Conservation (phyloP, 2,797 vertebrate species). For the Paedocypris micromegethes region DNA sequence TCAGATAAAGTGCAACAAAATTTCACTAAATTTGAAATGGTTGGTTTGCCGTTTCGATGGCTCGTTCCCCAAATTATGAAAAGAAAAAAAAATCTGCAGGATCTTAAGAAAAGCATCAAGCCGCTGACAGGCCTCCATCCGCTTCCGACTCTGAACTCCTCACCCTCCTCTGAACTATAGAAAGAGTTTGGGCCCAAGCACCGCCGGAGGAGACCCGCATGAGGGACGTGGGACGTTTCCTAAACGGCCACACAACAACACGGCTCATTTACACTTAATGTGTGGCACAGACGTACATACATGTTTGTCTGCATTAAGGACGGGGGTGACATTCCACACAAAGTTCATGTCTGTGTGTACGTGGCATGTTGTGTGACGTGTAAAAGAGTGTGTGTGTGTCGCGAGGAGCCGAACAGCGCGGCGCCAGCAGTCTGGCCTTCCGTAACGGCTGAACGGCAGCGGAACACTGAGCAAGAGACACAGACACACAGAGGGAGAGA, state of each 20-base stretch:
- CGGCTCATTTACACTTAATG: constrained; percentile 64
- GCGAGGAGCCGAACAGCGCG: constrained; percentile 65
- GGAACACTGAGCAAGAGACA: constrained; percentile 57
- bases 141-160: constrained; percentile 35
- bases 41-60: too few species aligned
- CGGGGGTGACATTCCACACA: constrained; percentile 34
- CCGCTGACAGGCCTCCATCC: constrained; percentile 27
- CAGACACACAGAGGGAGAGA: constrained; percentile 33
- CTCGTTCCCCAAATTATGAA: too few species aligned
- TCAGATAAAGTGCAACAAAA: constrained; percentile 47
- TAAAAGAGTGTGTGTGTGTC: constrained; percentile 23
- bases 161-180: constrained; percentile 31
- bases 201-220: constrained; percentile 51
- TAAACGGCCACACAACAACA: constrained; percentile 61
- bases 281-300: constrained; percentile 44
- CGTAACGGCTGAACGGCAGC: constrained; percentile 74
- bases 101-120: constrained; percentile 3
- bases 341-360: constrained; percentile 34
- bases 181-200: constrained; percentile 14
- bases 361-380: constrained; percentile 45
- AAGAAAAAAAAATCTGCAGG: not conserved
- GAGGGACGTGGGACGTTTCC: constrained; percentile 48
- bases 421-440: constrained; percentile 79
- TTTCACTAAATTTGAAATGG: too few species aligned
- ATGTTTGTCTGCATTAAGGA: constrained; percentile 39